Conservation (phyloP, 2,113 vertebrate species). For the Meriones unguiculatus region DNA sequence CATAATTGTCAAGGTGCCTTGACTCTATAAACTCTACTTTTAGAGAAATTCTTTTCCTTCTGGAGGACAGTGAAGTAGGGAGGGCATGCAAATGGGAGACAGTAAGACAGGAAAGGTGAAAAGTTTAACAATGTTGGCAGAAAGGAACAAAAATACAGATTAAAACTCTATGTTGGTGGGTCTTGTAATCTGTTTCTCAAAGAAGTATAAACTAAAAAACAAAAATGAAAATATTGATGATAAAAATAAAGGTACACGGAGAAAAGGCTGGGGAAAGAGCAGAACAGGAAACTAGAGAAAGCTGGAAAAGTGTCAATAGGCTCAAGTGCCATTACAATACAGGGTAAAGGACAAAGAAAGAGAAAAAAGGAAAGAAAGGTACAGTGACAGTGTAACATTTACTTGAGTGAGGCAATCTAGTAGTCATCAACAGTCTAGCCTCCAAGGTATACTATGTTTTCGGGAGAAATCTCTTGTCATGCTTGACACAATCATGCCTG, state of each 20-base stretch:
- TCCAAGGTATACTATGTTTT: neutral
- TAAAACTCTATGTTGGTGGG: neutral
- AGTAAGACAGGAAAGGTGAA: neutral
- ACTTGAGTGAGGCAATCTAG: neutral
- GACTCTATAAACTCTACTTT: neutral
- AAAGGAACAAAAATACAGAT: neutral
- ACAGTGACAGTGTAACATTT: fast-evolving
- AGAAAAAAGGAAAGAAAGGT: neutral
- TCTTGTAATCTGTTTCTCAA: neutral
- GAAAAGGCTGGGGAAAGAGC: neutral
- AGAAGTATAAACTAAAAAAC: neutral
- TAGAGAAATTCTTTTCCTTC: neutral
- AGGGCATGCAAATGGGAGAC: neutral
- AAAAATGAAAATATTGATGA: neutral
- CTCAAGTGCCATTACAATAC: neutral
- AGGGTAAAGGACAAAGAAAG: neutral
- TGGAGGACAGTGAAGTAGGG: neutral
- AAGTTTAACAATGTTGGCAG: neutral
- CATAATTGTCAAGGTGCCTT: neutral
- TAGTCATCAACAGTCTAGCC: neutral
- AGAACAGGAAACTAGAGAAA: neutral
- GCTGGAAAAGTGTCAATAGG: neutral
- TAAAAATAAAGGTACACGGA: neutral
- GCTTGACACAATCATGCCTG: neutral
- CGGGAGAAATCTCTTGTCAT: neutral